Evolutionary conservation across 2,888 invertebrate species (phyloP).

Genomic region (Idaea dimidiata): DNA sequence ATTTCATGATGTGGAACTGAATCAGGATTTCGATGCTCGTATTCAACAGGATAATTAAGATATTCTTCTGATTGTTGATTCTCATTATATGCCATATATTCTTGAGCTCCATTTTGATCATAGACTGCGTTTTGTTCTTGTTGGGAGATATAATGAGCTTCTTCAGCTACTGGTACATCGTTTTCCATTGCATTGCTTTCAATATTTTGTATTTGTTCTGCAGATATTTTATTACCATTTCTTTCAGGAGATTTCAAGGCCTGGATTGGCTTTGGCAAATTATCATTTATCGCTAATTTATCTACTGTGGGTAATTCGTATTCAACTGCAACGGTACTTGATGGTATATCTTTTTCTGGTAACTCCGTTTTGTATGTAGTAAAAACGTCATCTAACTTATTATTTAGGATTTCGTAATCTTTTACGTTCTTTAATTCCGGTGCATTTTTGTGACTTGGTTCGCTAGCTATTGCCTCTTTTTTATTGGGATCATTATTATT

Average conservation of each 20-base stretch:
- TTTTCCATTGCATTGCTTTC: not conserved
- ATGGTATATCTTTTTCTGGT: conserved; percentile 39
- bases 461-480: conserved; percentile 11
- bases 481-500: conserved; percentile 11
- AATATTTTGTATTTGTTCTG: conserved; percentile 7
- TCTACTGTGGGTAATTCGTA: conserved; percentile 14
- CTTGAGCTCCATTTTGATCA: not conserved
- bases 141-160: not conserved
- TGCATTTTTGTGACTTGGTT: conserved; percentile 1
- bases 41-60: conserved; percentile 13
- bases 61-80: not conserved
- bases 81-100: not conserved
- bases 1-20: conserved; percentile 17
- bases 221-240: conserved; percentile 12
- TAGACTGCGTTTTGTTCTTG: not conserved
- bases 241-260: conserved; percentile 1
- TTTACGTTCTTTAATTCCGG: not conserved
- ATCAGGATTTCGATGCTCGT: conserved; percentile 10
- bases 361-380: conserved; percentile 30
- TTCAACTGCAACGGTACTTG: conserved; percentile 17
- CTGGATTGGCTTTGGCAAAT: conserved; percentile 3
- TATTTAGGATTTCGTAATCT: conserved; percentile 11
- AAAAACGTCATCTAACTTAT: conserved; percentile 12
- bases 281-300: conserved; percentile 13
- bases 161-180: conserved; percentile 4